Percentiles rank a stretch among this genome's conserved stretches.
Evolutionary conservation across 2,113 vertebrate species (phyloP).

Genomic region (Heteronetta atricapilla): DNA sequence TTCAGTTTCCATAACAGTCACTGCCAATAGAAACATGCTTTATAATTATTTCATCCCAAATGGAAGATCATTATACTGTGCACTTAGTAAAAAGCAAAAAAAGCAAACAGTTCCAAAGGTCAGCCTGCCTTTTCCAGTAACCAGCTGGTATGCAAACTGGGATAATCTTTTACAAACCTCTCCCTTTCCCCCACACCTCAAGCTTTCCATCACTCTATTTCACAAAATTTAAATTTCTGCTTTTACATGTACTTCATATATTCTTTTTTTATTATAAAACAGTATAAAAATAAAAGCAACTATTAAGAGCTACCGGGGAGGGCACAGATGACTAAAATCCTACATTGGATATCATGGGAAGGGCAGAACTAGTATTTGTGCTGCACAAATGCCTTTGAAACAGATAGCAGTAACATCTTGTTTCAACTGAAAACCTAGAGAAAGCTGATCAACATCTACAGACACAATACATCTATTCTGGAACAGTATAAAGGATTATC

Average conservation of each 20-base stretch:
- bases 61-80: slow-evolving; percentile 48
- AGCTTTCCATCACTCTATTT: slow-evolving; percentile 61
- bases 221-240: slow-evolving; percentile 65
- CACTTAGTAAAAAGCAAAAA: slow-evolving; percentile 5
- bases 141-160: slow-evolving; percentile 81
- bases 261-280: slow-evolving; percentile 60
- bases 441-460: background rate
- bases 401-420: background rate
- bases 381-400: background rate
- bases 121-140: slow-evolving; percentile 79
- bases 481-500: background rate
- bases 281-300: slow-evolving; percentile 77
- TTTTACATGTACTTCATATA: slow-evolving; percentile 65
- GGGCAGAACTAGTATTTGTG: background rate
- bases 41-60: background rate
- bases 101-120: slow-evolving; percentile 43
- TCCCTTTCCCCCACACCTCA: background rate
- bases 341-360: background rate
- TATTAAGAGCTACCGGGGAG: background rate
- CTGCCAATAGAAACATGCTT: background rate
- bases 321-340: background rate
- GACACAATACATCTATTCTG: background rate
- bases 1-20: background rate
- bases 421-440: background rate
- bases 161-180: slow-evolving; percentile 49